Evolutionary conservation across 2,113 vertebrate species (phyloP).

Genomic region (Jaculus jaculus): DNA sequence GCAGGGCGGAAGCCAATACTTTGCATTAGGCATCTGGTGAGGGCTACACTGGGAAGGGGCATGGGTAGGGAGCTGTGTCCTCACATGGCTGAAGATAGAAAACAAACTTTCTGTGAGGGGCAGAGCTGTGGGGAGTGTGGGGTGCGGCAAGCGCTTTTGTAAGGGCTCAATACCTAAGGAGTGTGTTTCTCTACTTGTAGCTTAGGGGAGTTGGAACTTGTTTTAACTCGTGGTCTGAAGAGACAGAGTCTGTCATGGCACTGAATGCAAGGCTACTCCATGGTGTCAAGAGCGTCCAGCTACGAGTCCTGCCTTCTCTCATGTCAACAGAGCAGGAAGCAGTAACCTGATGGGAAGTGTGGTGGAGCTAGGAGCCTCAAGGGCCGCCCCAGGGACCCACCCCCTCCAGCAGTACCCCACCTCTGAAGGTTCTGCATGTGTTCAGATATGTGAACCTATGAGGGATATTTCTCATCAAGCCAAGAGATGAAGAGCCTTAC

Average conservation of each 20-base stretch:
- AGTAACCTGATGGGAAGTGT: neutral
- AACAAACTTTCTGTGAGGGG: neutral
- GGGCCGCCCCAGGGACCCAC: neutral
- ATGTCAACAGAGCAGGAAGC: neutral
- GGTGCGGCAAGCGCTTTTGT: no score
- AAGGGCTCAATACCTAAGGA: neutral
- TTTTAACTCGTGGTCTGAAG: neutral
- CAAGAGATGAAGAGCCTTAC: neutral
- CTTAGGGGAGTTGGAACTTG: neutral
- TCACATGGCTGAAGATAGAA: no score
- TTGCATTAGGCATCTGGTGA: neutral
- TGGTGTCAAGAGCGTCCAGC: neutral
- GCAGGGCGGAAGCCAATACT: neutral
- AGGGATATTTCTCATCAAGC: neutral
- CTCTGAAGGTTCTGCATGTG: neutral
- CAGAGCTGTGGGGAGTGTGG: neutral
- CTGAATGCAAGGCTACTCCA: neutral
- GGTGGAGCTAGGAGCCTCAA: no score
- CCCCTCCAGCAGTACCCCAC: no score
- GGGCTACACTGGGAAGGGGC: neutral
- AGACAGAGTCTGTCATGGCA: no score
- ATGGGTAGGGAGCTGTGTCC: rapidly evolving
- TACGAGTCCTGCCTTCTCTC: no score
- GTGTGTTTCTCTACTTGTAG: neutral
- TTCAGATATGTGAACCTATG: no score